Evolutionary conservation across 2,113 vertebrate species (phyloP), one percentile per base, ranked within the genome.

Genomic region (Anthoscopus minutus): DNA sequence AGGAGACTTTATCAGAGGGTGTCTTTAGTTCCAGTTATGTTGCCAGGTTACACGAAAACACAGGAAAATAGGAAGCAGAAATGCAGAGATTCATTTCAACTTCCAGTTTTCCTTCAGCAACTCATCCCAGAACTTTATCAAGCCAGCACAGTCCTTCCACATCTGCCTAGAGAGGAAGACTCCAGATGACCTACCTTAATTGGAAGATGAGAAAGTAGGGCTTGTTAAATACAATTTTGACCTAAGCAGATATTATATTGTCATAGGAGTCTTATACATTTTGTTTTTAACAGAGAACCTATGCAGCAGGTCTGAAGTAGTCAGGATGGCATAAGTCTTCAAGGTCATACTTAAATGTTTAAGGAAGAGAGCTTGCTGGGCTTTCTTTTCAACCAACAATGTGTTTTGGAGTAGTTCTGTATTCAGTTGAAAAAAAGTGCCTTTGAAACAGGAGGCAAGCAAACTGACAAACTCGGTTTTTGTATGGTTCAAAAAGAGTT

Each of bases 261-360:
- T 57, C 28, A n/a, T 6, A 37, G 27, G 3, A 13, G 7, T 81
- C 4, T 72, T 33, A 4, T 1, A 11, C 2, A 1, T 67, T 67
- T 14, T 7, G 8, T 76, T 60, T 77, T 74, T 40, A 35, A 21
- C 22, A 31, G 38, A 58, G 9, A 72, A 38, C 4, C 6, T 45
- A 4, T 4, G 14, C n/a, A 42, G 4, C 22, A 69, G 27, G n/a
- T 77, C 8, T 67, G 31, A 51, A 60, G 11, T 24, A n/a, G 24
- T 60, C 25, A 31, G 30, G 33, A 16, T 72, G 16, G 19, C 16
- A 0, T 1, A 28, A 42, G 15, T 33, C 19, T 80, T 42, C 22
- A 50, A 23, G 23, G 4, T 4, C n/a, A 3, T 31, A 3, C 4
- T 30, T 57, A 45, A n/a, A 37, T 35, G 4, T 17, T 19, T 15